Conservation (phyloP, 2,113 vertebrate genomes). For the Lagenorhynchus albirostris region DNA sequence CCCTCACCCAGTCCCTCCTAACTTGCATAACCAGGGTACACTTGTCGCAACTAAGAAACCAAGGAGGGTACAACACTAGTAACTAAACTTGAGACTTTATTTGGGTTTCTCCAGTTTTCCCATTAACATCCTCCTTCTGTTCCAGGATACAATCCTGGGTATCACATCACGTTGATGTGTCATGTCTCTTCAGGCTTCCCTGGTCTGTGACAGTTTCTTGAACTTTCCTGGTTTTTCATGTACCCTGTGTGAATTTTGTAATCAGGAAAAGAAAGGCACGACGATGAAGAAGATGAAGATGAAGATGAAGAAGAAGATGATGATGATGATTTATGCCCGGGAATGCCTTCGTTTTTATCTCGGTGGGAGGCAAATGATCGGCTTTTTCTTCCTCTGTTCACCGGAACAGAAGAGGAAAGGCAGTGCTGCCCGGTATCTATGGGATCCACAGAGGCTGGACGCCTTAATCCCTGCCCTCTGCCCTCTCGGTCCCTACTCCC, state of each 20-base stretch:
- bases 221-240: not conserved
- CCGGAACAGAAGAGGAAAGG: not conserved
- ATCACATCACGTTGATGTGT: rapidly evolving
- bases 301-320: no score
- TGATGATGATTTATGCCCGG: not conserved
- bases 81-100: not conserved
- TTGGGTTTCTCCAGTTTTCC: not conserved
- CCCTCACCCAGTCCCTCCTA: not conserved
- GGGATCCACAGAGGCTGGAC: not conserved
- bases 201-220: not conserved
- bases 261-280: not conserved
- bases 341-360: not conserved
- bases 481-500: no score
- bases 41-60: not conserved
- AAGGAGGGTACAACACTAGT: rapidly evolving
- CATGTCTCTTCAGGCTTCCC: not conserved
- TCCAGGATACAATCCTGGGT: not conserved
- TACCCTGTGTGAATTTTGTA: not conserved
- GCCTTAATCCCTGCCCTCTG: not conserved
- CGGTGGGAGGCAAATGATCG: rapidly evolving
- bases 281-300: rapidly evolving
- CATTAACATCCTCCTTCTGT: not conserved
- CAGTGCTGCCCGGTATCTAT: not conserved
- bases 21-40: not conserved
- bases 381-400: not conserved